A percentile compares a stretch with the other conserved stretches of the same genome.
These are phyloP conservation scores for Amniataba percoides DNA, from an alignment of 2,797 vertebrate species.

Conservation along the genomic window DNA sequence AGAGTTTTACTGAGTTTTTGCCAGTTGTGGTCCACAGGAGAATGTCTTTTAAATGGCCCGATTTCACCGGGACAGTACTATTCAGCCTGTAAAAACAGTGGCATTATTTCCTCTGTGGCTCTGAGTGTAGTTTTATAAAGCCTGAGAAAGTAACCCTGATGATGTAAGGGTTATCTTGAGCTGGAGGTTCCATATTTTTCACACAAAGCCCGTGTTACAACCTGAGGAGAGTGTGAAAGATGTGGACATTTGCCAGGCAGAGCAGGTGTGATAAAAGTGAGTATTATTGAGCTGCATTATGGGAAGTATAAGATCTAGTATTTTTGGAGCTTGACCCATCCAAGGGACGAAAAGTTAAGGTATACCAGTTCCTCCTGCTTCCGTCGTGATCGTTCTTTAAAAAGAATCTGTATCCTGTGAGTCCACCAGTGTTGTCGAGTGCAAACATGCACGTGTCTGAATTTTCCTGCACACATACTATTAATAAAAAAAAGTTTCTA, in stretches of 20 bases:
- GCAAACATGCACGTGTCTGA: neutral
- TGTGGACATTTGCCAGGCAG: neutral
- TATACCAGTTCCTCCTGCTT: neutral
- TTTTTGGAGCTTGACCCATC: neutral
- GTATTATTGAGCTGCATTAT: neutral
- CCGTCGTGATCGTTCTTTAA: neutral
- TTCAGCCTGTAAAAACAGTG: neutral
- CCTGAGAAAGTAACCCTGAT: neutral
- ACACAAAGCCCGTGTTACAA: neutral
- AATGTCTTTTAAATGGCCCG: neutral
- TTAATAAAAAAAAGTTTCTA: constrained; percentile 27
- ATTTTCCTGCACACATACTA: constrained; percentile 11
- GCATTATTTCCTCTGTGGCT: neutral
- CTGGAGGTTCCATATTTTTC: neutral
- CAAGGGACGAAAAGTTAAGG: neutral
- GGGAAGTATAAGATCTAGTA: neutral
- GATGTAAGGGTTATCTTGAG: neutral
- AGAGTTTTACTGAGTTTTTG: constrained; percentile 25
- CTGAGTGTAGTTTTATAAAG: neutral
- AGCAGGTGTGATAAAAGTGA: neutral
- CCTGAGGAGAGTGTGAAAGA: neutral
- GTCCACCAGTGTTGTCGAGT: neutral
- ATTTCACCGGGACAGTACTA: neutral
- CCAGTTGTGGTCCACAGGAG: neutral
- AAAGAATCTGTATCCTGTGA: neutral